Evolutionary conservation across 2,113 vertebrate genomes (phyloP), one percentile per base, ranked within the genome.

Genomic region (Salvelinus sp.): DNA sequence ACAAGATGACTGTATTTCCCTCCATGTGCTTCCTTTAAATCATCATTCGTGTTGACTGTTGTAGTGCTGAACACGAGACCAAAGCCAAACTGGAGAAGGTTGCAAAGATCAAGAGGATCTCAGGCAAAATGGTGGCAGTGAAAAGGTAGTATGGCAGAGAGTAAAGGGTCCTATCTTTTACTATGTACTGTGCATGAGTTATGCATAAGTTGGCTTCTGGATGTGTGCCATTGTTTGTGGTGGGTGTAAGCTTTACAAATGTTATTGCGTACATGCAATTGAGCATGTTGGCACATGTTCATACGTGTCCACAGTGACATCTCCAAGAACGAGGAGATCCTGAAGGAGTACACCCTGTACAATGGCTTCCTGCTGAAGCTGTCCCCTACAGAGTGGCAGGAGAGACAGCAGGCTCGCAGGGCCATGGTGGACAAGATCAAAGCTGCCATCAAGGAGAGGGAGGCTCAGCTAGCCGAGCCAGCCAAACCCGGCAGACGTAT

Each of bases 381-480:
- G 14, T 96, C 95, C 7, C 97, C 96, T 4, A 90, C 86, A 30
- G 95, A 96, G 73, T 97, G 96, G 97, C 82, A 93, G 80, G 90
- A 96, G 2, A 74, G 90, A 9, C 91, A 91, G 10, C 64, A 81
- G 12, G 83, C 54, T 20, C 54, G 54, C 73, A 94, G 90, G 73
- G 73, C 25, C 20, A 0, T 1, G 50, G 71, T 70, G 54, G 33
- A 22, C 33, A 68, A 76, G 62, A 71, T 66, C 30, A 69, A 1
- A 5, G 22, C 75, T 0, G 5, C 25, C 73, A 48, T 33, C 28
- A 69, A 6, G 54, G 18, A 20, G 16, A 44, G 38, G 38, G 38
- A 44, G 38, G 9, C 38, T 44, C 38, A 44, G 38, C 38, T 10
- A 44, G 38, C 38, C 9, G 9, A 10, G 38, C 9, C 38, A 12